Percentiles rank a stretch among this genome's conserved stretches.
These are phyloP conservation scores for Stichodactyla mertensii DNA, from an alignment of 64 coral and sea anemone species.

Conservation along the genomic window DNA sequence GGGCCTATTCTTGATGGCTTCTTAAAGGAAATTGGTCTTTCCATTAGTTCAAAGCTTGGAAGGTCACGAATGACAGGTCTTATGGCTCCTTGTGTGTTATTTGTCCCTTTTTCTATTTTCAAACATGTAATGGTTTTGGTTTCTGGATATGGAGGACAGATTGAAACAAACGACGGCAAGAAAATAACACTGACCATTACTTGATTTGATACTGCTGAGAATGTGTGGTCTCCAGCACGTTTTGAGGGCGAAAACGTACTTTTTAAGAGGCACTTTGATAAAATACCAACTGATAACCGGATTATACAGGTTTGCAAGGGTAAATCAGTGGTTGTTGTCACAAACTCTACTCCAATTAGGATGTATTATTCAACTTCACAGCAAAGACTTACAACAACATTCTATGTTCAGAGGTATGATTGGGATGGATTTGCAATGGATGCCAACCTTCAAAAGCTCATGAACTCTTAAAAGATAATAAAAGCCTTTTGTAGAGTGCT, in stretches of 20 bases:
- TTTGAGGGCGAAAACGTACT: background rate
- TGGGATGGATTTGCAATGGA: slow-evolving; percentile 25
- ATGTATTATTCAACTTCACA: slow-evolving; percentile 1
- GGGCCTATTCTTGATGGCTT: slow-evolving; percentile 29
- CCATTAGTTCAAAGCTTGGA: slow-evolving; percentile 9
- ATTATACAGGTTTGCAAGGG: background rate
- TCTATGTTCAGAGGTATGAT: slow-evolving; percentile 37
- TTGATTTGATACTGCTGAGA: background rate
- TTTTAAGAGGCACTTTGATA: background rate
- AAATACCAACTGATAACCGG: background rate
- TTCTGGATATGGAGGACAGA: background rate
- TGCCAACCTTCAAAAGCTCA: slow-evolving; percentile 21
- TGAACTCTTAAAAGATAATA: background rate
- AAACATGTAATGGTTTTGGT: background rate
- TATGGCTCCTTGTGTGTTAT: slow-evolving; percentile 16
- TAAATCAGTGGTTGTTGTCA: slow-evolving; percentile 14
- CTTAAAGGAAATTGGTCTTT: slow-evolving; percentile 25
- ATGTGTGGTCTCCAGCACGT: slow-evolving; percentile 9
- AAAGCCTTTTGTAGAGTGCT: too few relatives aligned
- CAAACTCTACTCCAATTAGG: background rate
- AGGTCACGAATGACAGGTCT: slow-evolving; percentile 47
- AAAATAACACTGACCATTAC: background rate
- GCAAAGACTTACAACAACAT: background rate
- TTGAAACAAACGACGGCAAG: background rate
- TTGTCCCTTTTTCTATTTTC: slow-evolving; percentile 22